Percentiles rank a stretch among this genome's conserved stretches.
phyloP scores from a whole-genome alignment of 2,797 vertebrate genomes.

The Amazona finschi region DNA sequence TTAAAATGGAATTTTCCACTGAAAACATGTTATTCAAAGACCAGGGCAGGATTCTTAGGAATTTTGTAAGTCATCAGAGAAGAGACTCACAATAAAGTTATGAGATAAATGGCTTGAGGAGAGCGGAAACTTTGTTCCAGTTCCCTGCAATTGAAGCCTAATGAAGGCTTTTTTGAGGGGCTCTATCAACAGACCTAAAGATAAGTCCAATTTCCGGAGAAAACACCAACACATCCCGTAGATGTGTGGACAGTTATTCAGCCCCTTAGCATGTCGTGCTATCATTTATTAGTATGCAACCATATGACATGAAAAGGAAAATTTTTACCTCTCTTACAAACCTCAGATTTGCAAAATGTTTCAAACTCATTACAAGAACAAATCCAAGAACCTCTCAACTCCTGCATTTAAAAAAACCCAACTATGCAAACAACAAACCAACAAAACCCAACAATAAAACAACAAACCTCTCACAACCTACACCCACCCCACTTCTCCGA shows the following conservation, averaged over 20 bases:
- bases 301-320: not conserved
- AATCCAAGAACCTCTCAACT: not conserved
- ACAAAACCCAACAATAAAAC: not conserved
- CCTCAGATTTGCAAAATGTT: not conserved
- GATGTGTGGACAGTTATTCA: not conserved
- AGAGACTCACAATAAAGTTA: not conserved
- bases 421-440: accelerated
- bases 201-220: not conserved
- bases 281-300: not conserved
- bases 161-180: not conserved
- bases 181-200: not conserved
- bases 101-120: not conserved
- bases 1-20: conserved; percentile 23
- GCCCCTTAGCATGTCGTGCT: not conserved
- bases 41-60: not conserved
- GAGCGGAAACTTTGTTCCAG: not conserved
- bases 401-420: not conserved
- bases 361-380: not conserved
- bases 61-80: not conserved
- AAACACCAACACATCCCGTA: not conserved
- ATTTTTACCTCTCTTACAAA: not conserved
- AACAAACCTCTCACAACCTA: not conserved
- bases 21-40: not conserved
- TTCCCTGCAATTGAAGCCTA: not conserved
- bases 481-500: not conserved